phyloP scores from a whole-genome alignment of 2,888 invertebrate genomes.

The Eupsilia transversa region DNA sequence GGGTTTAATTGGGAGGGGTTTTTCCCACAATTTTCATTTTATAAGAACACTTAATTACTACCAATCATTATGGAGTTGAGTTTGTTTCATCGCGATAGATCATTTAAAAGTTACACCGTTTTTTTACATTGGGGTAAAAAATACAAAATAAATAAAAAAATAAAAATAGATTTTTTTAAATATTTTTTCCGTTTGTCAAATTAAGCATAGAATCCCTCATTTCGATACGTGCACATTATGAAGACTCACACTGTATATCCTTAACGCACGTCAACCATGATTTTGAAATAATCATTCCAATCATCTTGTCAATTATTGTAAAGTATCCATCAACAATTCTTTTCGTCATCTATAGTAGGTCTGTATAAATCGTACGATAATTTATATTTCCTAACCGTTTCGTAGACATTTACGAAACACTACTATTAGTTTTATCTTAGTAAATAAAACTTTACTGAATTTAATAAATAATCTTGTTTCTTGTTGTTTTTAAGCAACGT shows the following conservation, averaged over 20 bases:
- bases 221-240: too few species aligned
- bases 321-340: constrained; percentile 46
- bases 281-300: constrained; percentile 47
- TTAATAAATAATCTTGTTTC: constrained; percentile 51
- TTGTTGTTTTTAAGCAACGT: constrained; percentile 57
- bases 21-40: too few species aligned
- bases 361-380: constrained; percentile 43
- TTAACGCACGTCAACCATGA: constrained; percentile 5
- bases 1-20: too few species aligned
- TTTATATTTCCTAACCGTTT: constrained; percentile 59
- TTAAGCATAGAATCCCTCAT: too few species aligned
- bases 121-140: too few species aligned
- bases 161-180: too few species aligned
- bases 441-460: constrained; percentile 42
- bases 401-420: constrained; percentile 48
- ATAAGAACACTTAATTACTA: too few species aligned
- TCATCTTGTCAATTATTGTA: constrained; percentile 55
- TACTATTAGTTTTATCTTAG: constrained; percentile 48
- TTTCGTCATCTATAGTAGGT: constrained; percentile 51
- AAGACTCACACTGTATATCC: not conserved
- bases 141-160: too few species aligned
- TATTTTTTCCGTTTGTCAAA: too few species aligned
- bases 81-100: too few species aligned
- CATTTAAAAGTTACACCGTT: too few species aligned
- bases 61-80: too few species aligned